Percentiles rank a stretch among this genome's conserved stretches.
phyloP scores from a whole-genome alignment of 1,140 invertebrate species.

The Nasonia longicornis region DNA sequence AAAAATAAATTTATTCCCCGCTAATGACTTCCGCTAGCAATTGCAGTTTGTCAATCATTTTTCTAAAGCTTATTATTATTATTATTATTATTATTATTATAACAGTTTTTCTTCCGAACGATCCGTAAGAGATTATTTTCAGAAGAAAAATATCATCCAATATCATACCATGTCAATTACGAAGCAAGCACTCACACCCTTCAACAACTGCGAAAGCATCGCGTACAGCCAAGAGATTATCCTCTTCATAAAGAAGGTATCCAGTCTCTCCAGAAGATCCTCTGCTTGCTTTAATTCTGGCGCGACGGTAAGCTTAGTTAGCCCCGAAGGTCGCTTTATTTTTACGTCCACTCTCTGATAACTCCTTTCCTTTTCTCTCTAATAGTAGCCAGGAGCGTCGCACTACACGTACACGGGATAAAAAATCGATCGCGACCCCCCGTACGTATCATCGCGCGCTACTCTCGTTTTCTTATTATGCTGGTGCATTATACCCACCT shows the following conservation, averaged over 20 bases:
- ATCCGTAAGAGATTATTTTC: no score
- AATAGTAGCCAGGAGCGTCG: no score
- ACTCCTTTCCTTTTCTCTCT: background rate
- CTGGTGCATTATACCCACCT: background rate
- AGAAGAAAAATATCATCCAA: no score
- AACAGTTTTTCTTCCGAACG: no score
- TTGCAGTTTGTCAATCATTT: no score
- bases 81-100: no score
- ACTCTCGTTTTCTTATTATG: background rate
- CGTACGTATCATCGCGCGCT: background rate
- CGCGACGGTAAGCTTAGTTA: background rate
- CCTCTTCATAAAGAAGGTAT: background rate
- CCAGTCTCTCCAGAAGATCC: background rate
- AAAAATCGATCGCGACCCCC: conserved; percentile 14
- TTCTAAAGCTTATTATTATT: no score
- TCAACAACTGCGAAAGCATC: background rate
- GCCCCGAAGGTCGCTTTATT: conserved; percentile 32
- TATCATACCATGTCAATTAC: no score
- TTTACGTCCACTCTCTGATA: conserved; percentile 4
- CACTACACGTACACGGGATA: no score
- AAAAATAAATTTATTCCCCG: no score
- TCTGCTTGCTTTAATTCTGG: background rate
- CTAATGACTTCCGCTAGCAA: no score
- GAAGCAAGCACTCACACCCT: no score
- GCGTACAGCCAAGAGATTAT: background rate